Evolutionary conservation across 2,113 vertebrate genomes (phyloP), one percentile per base, ranked within the genome.

Genomic region (Tympanuchus pallidicinctus): DNA sequence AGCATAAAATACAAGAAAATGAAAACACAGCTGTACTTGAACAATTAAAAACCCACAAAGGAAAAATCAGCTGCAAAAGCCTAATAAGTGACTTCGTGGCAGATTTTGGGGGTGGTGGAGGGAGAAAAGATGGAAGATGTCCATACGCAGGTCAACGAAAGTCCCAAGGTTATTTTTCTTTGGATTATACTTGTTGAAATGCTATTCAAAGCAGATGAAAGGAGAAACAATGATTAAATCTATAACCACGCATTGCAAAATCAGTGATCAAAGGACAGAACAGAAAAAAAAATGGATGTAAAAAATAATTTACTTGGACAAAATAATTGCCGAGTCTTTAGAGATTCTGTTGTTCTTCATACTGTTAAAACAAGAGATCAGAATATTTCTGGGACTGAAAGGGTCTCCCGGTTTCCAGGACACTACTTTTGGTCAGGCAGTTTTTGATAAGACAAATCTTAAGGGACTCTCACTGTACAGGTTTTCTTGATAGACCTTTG

Each of bases 11-110:
- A 83, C 50, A 86, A 25, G 34, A 70, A 86, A 94, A 92, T 71
- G 84, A 89, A 96, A 93, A 96, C 92, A 95, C 95, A 95, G 91
- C 96, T 96, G 95, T 82, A 92, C 17, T 87, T 79, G 18, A 93
- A 85, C 75, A 93, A 95, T 80, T 84, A 74, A 89, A 89, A 94
- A 93, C 60, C 89, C 91, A 95, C 91, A 94, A 89, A 91, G 84
- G 66, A 79, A 93, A 92, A 94, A 59, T 73, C 59, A 77, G 60
- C 60, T 60, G 61, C 40, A 82, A 76, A 82, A 85, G 48, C 38
- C 64, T 82, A 78, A 45, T 90, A 91, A 92, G 91, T 91, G 91
- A 91, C 86, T 94, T 93, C 28, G 42, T 93, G 91, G 95, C 94
- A 96, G 67, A n/a, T 89, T 77, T 64, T 59, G 43, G 77, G 47